Conservation (phyloP, 1,140 invertebrate species). For the Lethrus apterus region DNA sequence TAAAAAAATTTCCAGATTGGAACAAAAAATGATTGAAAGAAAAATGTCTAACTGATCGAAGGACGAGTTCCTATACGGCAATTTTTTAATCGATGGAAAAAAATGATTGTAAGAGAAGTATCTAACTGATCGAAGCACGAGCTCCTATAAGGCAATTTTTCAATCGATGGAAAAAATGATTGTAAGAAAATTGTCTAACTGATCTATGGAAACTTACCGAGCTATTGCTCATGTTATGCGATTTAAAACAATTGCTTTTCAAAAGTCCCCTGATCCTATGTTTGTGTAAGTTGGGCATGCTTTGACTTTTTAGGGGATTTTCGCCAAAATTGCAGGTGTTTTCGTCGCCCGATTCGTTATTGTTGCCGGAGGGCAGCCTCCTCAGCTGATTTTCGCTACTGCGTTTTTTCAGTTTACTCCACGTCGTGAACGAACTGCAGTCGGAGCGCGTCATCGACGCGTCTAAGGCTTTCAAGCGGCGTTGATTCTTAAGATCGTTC, state of each 20-base stretch:
- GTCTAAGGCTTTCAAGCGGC: slow-evolving; percentile 45
- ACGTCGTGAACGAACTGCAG: slow-evolving; percentile 69
- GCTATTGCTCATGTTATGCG: slow-evolving; percentile 48
- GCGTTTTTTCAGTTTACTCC: slow-evolving; percentile 64
- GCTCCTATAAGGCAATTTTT: too few relatives aligned
- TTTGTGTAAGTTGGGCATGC: slow-evolving; percentile 61
- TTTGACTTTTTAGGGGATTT: slow-evolving; percentile 57
- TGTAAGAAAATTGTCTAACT: background rate
- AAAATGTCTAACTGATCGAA: too few relatives aligned
- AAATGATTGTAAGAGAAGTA: too few relatives aligned
- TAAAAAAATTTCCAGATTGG: background rate
- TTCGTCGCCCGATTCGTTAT: slow-evolving; percentile 50
- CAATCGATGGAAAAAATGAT: slow-evolving; percentile 1
- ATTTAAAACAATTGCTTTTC: slow-evolving; percentile 28
- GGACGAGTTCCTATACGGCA: too few relatives aligned
- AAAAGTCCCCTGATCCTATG: slow-evolving; percentile 29
- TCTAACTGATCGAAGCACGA: too few relatives aligned
- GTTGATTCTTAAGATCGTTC: slow-evolving; percentile 13
- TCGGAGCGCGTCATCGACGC: slow-evolving; percentile 77
- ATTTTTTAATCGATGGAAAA: too few relatives aligned
- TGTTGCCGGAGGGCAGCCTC: slow-evolving; percentile 71
- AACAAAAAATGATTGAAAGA: too few relatives aligned
- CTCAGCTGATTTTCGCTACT: slow-evolving; percentile 40
- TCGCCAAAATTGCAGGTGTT: slow-evolving; percentile 42
- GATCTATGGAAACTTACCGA: slow-evolving; percentile 45